Evolutionary conservation across 2,113 vertebrate genomes (phyloP).

Genomic region (Micronycteris hirsuta): DNA sequence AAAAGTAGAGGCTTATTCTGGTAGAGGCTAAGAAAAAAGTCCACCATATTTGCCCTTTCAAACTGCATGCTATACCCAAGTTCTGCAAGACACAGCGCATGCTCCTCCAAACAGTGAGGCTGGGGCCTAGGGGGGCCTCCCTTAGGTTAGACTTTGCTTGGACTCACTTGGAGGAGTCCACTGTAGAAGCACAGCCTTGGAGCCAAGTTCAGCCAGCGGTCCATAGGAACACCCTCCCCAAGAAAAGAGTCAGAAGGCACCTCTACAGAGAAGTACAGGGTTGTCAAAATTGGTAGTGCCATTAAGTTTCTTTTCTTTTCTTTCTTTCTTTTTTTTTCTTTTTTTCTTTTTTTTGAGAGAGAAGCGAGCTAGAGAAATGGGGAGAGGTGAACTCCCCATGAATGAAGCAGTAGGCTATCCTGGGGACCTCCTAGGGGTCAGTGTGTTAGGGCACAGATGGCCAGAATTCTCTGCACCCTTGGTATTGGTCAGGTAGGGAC

Average conservation of each 20-base stretch:
- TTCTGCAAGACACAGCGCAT: background rate
- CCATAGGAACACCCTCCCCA: background rate
- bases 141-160: background rate
- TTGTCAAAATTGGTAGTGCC: background rate
- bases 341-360: background rate
- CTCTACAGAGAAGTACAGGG: background rate
- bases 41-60: background rate
- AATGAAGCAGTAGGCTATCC: background rate
- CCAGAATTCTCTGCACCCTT: background rate
- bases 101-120: background rate
- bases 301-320: background rate
- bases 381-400: background rate
- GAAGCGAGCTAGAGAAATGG: background rate
- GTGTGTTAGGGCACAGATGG: background rate
- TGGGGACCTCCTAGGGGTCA: background rate
- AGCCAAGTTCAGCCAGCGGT: background rate
- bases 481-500: background rate
- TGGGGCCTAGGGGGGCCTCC: background rate
- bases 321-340: too few relatives aligned
- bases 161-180: background rate
- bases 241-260: background rate
- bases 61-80: fast-evolving
- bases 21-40: background rate
- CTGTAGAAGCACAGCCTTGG: background rate
- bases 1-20: background rate